phyloP scores from a whole-genome alignment of 2,888 invertebrate genomes.

The Clistopyga incitator region DNA sequence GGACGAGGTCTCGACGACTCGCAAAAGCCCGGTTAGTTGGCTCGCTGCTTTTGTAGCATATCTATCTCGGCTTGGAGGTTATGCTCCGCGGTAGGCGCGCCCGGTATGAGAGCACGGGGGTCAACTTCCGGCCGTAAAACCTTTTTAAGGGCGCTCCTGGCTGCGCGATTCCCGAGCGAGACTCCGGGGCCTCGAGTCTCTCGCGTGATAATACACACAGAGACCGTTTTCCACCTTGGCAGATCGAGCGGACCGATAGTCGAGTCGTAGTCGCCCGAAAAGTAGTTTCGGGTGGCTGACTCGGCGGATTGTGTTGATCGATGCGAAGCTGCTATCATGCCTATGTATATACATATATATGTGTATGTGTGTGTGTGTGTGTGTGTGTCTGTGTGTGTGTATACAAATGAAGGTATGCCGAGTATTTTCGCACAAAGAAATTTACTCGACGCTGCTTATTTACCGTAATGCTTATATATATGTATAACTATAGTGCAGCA shows the following conservation, averaged over 20 bases:
- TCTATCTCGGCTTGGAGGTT: conserved; percentile 30
- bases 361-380: no score
- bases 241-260: conserved; percentile 12
- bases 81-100: conserved; percentile 47
- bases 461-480: background rate
- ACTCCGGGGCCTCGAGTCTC: background rate
- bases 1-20: conserved; percentile 8
- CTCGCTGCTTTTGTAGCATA: conserved; percentile 38
- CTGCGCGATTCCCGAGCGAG: conserved; percentile 29
- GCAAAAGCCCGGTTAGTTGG: background rate
- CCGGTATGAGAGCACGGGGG: conserved; percentile 70
- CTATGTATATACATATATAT: no score
- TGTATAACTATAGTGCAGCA: conserved; percentile 2
- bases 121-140: conserved; percentile 81
- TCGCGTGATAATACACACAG: conserved; percentile 39
- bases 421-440: conserved; percentile 18
- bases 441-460: background rate
- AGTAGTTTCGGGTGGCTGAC: conserved; percentile 30
- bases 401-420: background rate
- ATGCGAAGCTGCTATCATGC: background rate
- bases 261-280: conserved; percentile 19
- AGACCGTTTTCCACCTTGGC: conserved; percentile 31
- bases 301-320: conserved; percentile 30
- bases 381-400: no score
- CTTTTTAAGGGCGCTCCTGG: conserved; percentile 76